A percentile compares a stretch with the other conserved stretches of the same genome.
Conservation (phyloP, 2,888 invertebrate genomes). For the Notodonta dromedarius region DNA sequence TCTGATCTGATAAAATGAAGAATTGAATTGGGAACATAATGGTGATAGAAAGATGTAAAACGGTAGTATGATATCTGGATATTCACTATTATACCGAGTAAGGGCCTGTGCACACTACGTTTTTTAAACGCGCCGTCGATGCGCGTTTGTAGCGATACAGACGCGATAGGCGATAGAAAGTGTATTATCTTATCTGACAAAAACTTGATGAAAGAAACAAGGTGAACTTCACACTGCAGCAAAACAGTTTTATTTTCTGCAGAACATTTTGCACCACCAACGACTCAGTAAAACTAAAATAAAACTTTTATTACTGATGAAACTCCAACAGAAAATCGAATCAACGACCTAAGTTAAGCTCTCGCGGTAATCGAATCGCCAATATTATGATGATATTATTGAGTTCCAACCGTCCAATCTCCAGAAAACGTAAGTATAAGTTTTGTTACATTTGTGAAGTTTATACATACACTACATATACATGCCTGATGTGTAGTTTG, state of each 20-base stretch:
- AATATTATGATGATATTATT: slow-evolving; percentile 37
- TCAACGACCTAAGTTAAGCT: not conserved
- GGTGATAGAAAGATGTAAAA: too few species aligned
- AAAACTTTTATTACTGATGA: not conserved
- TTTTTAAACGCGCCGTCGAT: too few species aligned
- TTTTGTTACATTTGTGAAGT: not conserved
- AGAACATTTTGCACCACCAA: not conserved
- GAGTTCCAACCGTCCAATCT: slow-evolving; percentile 21
- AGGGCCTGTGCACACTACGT: too few species aligned
- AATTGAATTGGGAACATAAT: too few species aligned
- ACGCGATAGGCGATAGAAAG: too few species aligned
- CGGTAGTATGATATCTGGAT: too few species aligned
- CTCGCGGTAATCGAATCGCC: slow-evolving; percentile 9
- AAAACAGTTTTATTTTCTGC: not conserved
- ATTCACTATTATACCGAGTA: too few species aligned
- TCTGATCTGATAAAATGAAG: too few species aligned
- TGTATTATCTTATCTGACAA: too few species aligned
- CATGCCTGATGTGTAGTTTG: not conserved
- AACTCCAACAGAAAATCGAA: not conserved
- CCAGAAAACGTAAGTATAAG: not conserved
- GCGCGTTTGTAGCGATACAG: too few species aligned
- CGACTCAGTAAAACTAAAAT: not conserved
- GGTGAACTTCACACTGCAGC: too few species aligned
- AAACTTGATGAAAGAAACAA: too few species aligned
- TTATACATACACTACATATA: not conserved